These are phyloP conservation scores for Indicator indicator DNA, from an alignment of 2,113 vertebrate species.

Conservation along the genomic window DNA sequence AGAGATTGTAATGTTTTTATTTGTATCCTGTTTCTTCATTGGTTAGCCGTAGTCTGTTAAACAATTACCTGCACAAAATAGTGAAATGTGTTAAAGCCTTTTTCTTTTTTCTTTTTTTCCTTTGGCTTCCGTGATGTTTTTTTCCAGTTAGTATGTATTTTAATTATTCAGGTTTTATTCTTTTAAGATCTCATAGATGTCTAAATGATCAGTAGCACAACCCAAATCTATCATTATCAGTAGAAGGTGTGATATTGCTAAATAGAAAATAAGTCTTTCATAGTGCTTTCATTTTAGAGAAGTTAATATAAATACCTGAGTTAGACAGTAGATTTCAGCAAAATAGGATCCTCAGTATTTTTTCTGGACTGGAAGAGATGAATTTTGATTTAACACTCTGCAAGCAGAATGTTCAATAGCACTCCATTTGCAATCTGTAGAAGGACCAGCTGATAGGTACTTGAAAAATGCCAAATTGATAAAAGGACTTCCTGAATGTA, in stretches of 20 bases:
- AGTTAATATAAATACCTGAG: neutral
- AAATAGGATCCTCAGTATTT: neutral
- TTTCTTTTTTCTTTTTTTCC: neutral
- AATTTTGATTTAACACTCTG: neutral
- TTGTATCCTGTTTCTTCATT: neutral
- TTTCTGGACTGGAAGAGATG: neutral
- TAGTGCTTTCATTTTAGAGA: neutral
- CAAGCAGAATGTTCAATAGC: neutral
- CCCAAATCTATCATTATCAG: neutral
- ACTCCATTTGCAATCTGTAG: neutral
- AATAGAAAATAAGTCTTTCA: neutral
- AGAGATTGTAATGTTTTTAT: neutral
- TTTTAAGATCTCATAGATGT: neutral
- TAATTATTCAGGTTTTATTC: neutral
- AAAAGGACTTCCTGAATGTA: constrained; percentile 40
- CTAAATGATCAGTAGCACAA: neutral
- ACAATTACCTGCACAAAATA: constrained; percentile 4
- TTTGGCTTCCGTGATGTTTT: neutral
- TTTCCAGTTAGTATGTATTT: neutral
- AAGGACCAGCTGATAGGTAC: neutral
- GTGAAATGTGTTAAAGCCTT: neutral
- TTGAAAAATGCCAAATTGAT: constrained; percentile 31
- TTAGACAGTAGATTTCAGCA: neutral
- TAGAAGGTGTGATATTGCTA: neutral
- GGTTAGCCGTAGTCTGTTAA: neutral